phyloP scores from a whole-genome alignment of 2,888 invertebrate species.

The Cerceris rybyensis region DNA sequence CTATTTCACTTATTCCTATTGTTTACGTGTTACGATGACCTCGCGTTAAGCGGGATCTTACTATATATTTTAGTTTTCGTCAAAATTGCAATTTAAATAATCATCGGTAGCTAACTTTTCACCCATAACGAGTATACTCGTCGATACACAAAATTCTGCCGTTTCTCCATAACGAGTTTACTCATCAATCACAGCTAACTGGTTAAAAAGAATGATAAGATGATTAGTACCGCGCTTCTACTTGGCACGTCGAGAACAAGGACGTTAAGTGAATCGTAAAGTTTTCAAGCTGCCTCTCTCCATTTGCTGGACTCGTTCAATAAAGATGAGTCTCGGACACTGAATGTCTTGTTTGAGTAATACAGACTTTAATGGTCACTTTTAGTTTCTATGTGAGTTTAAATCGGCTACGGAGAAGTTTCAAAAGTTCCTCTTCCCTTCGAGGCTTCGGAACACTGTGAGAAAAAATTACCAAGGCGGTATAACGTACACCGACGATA shows the following conservation, averaged over 20 bases:
- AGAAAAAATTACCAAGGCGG: constrained; percentile 30
- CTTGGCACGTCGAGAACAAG: constrained; percentile 8
- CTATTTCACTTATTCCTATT: no score
- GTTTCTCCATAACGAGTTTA: no score
- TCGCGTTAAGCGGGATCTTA: no score
- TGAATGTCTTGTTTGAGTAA: constrained; percentile 29
- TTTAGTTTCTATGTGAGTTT: neutral
- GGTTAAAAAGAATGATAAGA: no score
- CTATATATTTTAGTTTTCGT: no score
- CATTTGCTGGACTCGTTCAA: constrained; percentile 27
- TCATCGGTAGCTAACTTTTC: no score
- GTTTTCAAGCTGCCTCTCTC: constrained; percentile 7
- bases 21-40: no score
- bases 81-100: no score
- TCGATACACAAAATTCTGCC: no score
- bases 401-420: constrained; percentile 11
- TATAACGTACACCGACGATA: constrained; percentile 34
- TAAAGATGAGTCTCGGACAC: constrained; percentile 25
- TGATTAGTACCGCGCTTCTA: neutral
- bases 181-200: no score
- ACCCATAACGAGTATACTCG: no score
- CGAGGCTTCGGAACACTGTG: constrained; percentile 17
- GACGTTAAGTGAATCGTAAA: constrained; percentile 38
- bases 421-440: constrained; percentile 5
- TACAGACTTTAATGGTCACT: constrained; percentile 20